Evolutionary conservation across 2,113 vertebrate genomes (phyloP), one percentile per base, ranked within the genome.

Genomic region (Ranitomeya variabilis): DNA sequence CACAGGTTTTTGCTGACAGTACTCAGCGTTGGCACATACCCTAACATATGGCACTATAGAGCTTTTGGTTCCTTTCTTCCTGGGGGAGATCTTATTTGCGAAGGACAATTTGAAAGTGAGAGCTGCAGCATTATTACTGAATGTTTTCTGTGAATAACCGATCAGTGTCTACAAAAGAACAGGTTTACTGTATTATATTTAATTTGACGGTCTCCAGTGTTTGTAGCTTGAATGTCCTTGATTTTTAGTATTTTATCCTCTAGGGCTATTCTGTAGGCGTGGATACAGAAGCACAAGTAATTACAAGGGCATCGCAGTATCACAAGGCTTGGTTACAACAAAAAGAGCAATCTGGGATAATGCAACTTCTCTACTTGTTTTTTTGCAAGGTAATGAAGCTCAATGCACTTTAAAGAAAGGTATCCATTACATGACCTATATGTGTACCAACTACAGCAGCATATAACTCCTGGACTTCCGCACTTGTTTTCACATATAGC

Each of bases 191-290:
- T 7, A 10, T 15, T 37, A 1, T 4, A 14, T 37, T 37, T 37
- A 5, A 37, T 16, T 15, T 15, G 4, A 10, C 55, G 16, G 54
- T 66, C 19, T 45, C 59, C 80, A 81, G 4, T 5, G 31, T 83
- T 19, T 83, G 7, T 64, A 45, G 3, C 8, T 31, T 11, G 18
- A 13, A 37, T 82, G 51, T 19, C 10, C 15, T 13, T 45, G 19
- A 57, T 19, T 21, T 60, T 5, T 21, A 11, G 19, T 0, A 19
- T 87, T 23, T 16, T 79, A 9, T 90, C 87, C 85, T 86, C 66
- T 90, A 97, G 96, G 95, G 95, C 5, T 96, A 96, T 91, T 94
- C 93, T 86, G 93, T 96, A 69, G 94, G 95, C 87, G 89, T 92
- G 60, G 94, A 93, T 64, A 94, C 94, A 71, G 96, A 96, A 93